Base-by-base conservation (phyloP, 2,888 invertebrate genomes). In the Epistrophe eligans region DNA sequence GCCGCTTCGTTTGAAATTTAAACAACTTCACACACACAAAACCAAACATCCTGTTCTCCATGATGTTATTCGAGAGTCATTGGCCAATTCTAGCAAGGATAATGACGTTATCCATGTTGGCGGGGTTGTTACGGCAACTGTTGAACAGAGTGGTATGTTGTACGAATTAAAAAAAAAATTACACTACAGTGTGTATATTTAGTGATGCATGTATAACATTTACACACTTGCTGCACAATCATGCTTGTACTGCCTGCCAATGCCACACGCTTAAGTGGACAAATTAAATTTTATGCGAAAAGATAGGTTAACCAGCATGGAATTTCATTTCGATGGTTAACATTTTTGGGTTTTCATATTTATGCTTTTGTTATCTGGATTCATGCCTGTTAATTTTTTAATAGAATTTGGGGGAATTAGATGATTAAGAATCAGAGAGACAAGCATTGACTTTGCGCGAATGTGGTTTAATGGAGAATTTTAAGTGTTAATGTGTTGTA, bases 341-440 rank as follows among this genome's bases (percentile, higher is more conserved):
- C 67, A 58, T 9, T 45, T 28, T 38, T 10, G 13, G 45, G 15
- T 45, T 45, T 48, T 15, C n/a, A 17, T 58, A 70, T 67, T 38
- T 50, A 50, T 74, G 28, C n/a, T n/a, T n/a, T 40, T 45, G 60
- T 45, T 52, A 55, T 55, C 45, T 76, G 35, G 60, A 24, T 60
- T 52, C 52, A 57, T 79, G 82, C 79, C 82, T 79, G 82, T 85
- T 83, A 87, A 76, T 79, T 79, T 83, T 87, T 87, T 48, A 83
- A 83, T 79, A 64, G 52, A 87, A 83, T 74, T 76, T 66, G 64
- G 38, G 50, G n/a, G 38, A 83, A 79, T 79, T 76, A 71, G 64
- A 74, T 83, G 74, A 79, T 83, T 83, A 62, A 70, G 57, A 87
- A 82, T 82, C 64, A 11, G 11, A 45, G 40, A 15, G 43, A 9